Conservation (phyloP, 2,888 invertebrate species). For the Stegana nigrithorax region DNA sequence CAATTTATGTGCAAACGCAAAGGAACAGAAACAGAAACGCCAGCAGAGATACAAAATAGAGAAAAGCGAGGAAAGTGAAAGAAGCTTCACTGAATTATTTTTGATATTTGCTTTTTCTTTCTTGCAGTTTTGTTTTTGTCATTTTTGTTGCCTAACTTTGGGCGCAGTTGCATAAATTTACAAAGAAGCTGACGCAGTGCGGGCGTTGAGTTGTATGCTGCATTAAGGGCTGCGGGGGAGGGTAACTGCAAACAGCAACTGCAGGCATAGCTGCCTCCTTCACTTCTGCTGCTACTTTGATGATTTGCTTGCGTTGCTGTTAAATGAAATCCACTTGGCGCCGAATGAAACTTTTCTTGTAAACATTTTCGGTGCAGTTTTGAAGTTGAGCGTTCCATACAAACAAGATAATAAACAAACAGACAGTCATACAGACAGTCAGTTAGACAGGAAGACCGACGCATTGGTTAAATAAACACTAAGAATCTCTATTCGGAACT, state of each 20-base stretch:
- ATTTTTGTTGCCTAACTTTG: background rate
- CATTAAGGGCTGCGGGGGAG: too few relatives aligned
- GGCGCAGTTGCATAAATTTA: constrained; percentile 1
- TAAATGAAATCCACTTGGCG: constrained; percentile 8
- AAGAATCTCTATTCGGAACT: too few relatives aligned
- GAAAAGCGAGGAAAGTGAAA: background rate
- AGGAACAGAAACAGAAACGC: constrained; percentile 19
- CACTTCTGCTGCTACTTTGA: too few relatives aligned
- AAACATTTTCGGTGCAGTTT: background rate
- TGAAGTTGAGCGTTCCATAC: background rate
- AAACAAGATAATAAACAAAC: background rate
- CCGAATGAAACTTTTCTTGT: background rate
- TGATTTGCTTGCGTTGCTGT: too few relatives aligned
- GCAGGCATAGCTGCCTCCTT: too few relatives aligned
- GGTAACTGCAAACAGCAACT: too few relatives aligned
- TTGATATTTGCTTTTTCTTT: background rate
- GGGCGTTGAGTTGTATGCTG: too few relatives aligned
- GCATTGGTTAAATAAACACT: too few relatives aligned
- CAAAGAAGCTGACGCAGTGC: too few relatives aligned
- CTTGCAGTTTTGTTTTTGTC: background rate
- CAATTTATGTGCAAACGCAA: constrained; percentile 4
- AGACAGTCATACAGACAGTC: background rate
- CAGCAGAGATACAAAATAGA: background rate
- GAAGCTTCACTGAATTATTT: background rate
- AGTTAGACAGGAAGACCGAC: too few relatives aligned